Percentiles rank a stretch among this genome's conserved stretches.
Conservation (phyloP, 2,797 vertebrate species). For the Silurus aristotelis region DNA sequence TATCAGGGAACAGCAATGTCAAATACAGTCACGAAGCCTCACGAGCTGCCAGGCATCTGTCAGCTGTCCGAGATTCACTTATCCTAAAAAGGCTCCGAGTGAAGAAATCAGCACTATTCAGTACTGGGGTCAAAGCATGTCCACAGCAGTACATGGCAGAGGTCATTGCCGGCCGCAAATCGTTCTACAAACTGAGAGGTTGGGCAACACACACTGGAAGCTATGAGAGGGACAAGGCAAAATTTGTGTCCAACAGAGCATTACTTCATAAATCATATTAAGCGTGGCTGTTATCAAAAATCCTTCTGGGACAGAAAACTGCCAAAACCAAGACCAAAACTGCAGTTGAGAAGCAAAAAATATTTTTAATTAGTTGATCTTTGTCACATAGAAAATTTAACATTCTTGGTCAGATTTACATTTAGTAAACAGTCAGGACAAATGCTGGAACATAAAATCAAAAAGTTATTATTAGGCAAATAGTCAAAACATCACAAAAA, state of each 20-base stretch:
- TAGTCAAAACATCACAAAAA: not conserved
- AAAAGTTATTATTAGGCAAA: not conserved
- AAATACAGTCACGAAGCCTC: constrained; percentile 72
- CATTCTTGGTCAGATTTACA: not conserved
- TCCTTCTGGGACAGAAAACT: constrained; percentile 30
- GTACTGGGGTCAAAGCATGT: constrained; percentile 87
- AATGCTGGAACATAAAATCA: not conserved
- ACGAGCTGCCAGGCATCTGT: constrained; percentile 71
- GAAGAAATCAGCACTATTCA: constrained; percentile 83
- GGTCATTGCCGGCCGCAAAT: constrained; percentile 85
- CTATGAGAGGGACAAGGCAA: constrained; percentile 20
- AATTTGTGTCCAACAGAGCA: constrained; percentile 38
- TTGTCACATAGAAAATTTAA: not conserved
- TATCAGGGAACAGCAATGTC: constrained; percentile 75
- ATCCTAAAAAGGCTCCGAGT: constrained; percentile 74
- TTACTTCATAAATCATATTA: constrained; percentile 45
- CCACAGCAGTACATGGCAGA: constrained; percentile 87
- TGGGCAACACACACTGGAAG: constrained; percentile 48
- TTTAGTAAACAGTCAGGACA: not conserved
- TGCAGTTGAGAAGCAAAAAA: not conserved
- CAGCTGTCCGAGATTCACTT: constrained; percentile 70
- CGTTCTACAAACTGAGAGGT: constrained; percentile 91
- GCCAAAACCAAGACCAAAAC: constrained; percentile 6
- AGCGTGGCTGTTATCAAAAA: constrained; percentile 43
- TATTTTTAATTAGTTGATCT: not conserved